These are phyloP conservation scores for mouse (Mus musculus) DNA, from an alignment of 2,113 vertebrate genomes.

Conservation along the genomic window DNA sequence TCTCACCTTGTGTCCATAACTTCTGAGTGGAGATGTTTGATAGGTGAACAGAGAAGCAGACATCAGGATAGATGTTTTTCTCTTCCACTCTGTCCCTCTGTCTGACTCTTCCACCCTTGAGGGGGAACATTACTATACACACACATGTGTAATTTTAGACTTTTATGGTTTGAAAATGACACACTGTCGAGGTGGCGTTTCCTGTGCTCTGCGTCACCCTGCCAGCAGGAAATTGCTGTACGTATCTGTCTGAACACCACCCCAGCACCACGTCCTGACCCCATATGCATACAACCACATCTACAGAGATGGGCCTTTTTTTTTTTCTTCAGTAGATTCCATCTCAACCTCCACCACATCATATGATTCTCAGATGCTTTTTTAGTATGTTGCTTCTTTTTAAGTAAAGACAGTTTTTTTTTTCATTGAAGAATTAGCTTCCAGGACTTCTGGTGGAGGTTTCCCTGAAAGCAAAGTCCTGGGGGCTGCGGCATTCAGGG, in stretches of 20 bases:
- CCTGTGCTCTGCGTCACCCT: constrained; percentile 56
- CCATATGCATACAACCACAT: neutral
- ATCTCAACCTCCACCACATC: constrained; percentile 58
- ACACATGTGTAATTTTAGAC: constrained; percentile 56
- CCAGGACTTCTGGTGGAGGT: constrained; percentile 12
- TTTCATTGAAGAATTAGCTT: constrained; percentile 43
- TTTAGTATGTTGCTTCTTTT: constrained; percentile 25
- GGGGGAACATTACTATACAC: constrained; percentile 25
- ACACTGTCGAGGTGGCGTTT: constrained; percentile 62
- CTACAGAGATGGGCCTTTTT: neutral
- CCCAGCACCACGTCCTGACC: neutral
- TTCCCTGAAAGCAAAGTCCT: constrained; percentile 2
- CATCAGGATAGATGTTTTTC: neutral
- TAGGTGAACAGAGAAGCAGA: constrained; percentile 6
- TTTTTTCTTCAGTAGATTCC: constrained; percentile 22
- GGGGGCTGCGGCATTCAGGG: neutral
- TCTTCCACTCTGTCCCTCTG: neutral
- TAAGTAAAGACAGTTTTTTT: constrained; percentile 11
- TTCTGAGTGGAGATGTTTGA: neutral
- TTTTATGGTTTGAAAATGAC: constrained; percentile 75
- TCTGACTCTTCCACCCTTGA: neutral
- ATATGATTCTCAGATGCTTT: constrained; percentile 60
- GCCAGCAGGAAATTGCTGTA: constrained; percentile 68
- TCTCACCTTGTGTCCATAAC: neutral
- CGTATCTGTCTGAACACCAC: neutral